A percentile compares a stretch with the other conserved stretches of the same genome.
These are phyloP conservation scores for Bombylius discolor DNA, from an alignment of 2,888 invertebrate species.

Conservation along the genomic window DNA sequence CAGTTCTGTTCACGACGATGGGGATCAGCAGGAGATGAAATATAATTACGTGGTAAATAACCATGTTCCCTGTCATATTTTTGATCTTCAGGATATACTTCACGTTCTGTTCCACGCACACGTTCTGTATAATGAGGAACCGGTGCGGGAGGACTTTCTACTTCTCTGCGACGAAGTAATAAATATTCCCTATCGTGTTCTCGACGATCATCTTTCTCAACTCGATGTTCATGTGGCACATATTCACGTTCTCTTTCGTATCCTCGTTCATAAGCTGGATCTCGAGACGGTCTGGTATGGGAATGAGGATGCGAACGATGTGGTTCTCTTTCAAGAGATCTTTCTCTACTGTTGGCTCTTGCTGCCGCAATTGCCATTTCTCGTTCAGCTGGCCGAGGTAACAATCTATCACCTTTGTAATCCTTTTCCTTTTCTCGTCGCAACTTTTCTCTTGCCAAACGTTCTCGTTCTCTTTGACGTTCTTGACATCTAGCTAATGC, in stretches of 20 bases:
- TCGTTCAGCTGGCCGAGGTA: conserved; percentile 51
- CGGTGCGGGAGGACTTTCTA: conserved; percentile 23
- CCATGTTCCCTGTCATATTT: conserved; percentile 16
- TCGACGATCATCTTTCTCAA: conserved; percentile 28
- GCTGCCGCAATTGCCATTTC: conserved; percentile 46
- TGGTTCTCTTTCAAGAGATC: conserved; percentile 24
- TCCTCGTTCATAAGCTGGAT: conserved; percentile 10
- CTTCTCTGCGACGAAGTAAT: conserved; percentile 24
- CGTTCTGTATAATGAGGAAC: conserved; percentile 26
- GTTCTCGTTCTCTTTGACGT: conserved; percentile 43
- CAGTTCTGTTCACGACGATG: conserved; percentile 24
- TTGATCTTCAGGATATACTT: conserved; percentile 30
- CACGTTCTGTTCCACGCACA: conserved; percentile 19
- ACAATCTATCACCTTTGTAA: conserved; percentile 42
- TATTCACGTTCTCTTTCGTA: conserved; percentile 25
- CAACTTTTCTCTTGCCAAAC: conserved; percentile 36
- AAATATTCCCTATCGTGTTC: conserved; percentile 25
- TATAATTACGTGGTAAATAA: conserved; percentile 2
- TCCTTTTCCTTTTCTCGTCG: conserved; percentile 41
- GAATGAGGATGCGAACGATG: conserved; percentile 7
- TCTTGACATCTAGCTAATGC: conserved; percentile 52
- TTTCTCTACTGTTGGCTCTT: conserved; percentile 28
- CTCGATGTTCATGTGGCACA: conserved; percentile 22
- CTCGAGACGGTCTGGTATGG: conserved; percentile 7
- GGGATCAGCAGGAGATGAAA: conserved; percentile 22